Evolutionary conservation across 37 sponge, comb jelly and placozoan species (phyloP).

Genomic region (Beroe forskalii): DNA sequence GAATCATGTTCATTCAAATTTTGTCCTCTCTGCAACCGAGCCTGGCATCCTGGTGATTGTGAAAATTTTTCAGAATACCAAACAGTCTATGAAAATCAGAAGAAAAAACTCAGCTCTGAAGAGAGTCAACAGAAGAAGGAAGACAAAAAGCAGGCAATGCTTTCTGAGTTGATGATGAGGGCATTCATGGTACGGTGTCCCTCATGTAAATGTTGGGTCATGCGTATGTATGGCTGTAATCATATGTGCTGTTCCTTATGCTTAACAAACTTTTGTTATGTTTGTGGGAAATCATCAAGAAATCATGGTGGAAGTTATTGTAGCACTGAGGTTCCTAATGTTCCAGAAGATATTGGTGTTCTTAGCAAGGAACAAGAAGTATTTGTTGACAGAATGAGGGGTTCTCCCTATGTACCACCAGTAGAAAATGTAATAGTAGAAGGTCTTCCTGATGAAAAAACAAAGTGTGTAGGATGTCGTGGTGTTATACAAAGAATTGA

Average conservation of each 20-base stretch:
- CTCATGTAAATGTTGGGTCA: conserved; percentile 14
- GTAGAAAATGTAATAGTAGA: not conserved
- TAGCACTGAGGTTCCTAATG: not conserved
- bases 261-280: conserved; percentile 2
- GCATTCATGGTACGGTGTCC: conserved; percentile 9
- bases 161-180: not conserved
- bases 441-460: not conserved
- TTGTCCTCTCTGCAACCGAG: not conserved
- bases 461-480: not conserved
- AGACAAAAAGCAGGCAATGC: not conserved
- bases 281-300: not conserved
- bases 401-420: not conserved
- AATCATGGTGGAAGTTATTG: not conserved
- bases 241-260: conserved; percentile 16
- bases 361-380: not conserved
- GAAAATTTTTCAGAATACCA: not conserved
- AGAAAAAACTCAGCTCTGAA: not conserved
- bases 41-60: conserved; percentile 32
- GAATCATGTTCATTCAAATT: not conserved
- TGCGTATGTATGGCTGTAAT: not conserved
- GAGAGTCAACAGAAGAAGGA: not conserved
- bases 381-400: not conserved
- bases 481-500: conserved; percentile 12
- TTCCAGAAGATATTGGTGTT: not conserved
- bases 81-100: not conserved